Conservation (phyloP, 2,797 vertebrate species). For the Myoxocephalus aenaeus region DNA sequence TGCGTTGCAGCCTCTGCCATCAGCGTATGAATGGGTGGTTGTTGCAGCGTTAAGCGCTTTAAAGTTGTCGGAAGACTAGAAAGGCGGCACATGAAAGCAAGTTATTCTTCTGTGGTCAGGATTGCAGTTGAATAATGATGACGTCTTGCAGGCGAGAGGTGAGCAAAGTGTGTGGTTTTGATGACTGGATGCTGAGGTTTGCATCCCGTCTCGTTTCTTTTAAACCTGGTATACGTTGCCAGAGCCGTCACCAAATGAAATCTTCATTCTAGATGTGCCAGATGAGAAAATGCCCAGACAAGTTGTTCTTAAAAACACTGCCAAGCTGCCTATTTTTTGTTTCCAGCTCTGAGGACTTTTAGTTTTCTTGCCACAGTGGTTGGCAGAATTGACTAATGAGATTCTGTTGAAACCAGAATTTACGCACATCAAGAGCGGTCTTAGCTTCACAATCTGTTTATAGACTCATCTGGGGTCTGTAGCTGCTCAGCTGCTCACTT, state of each 20-base stretch:
- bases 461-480: slow-evolving; percentile 21
- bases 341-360: slow-evolving; percentile 1
- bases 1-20: too few relatives aligned
- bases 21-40: too few relatives aligned
- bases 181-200: not conserved
- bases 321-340: not conserved
- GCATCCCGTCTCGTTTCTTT: not conserved
- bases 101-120: not conserved
- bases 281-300: not conserved
- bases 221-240: not conserved
- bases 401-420: not conserved
- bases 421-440: not conserved
- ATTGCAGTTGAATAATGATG: not conserved
- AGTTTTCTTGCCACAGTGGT: not conserved
- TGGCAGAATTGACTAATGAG: not conserved
- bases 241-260: not conserved
- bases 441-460: slow-evolving; percentile 38
- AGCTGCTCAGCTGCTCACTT: slow-evolving; percentile 28
- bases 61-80: not conserved
- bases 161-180: not conserved
- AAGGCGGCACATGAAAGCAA: not conserved
- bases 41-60: not conserved
- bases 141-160: not conserved
- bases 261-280: not conserved
- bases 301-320: not conserved